Conservation (phyloP, 1,140 invertebrate genomes). For the Eubasilissa regina region DNA sequence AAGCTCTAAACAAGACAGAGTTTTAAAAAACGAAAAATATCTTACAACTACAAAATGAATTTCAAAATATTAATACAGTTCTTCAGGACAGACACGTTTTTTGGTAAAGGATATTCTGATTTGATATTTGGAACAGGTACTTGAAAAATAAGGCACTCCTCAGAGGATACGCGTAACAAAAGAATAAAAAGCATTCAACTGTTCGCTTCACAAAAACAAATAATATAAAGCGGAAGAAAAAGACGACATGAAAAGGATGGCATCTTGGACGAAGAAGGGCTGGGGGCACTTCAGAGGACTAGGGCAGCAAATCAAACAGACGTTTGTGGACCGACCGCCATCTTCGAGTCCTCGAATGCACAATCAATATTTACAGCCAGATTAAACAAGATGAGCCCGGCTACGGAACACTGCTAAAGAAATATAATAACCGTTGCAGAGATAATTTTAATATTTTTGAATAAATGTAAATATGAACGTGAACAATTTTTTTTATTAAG, state of each 20-base stretch:
- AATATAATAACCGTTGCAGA: neutral
- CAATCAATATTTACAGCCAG: slow-evolving; percentile 13
- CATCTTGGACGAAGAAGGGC: neutral
- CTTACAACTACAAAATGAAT: too few species aligned
- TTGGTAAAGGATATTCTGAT: neutral
- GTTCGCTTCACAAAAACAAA: slow-evolving; percentile 33
- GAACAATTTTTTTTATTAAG: too few species aligned
- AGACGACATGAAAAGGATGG: slow-evolving; percentile 5
- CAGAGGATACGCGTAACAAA: slow-evolving; percentile 21
- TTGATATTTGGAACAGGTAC: neutral
- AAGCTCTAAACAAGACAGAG: too few species aligned
- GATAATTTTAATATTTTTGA: neutral
- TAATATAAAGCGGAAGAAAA: slow-evolving; percentile 14
- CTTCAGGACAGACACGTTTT: too few species aligned
- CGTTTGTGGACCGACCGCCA: neutral
- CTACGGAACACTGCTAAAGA: neutral
- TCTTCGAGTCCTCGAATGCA: neutral
- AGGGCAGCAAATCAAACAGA: slow-evolving; percentile 30
- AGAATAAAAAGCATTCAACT: neutral
- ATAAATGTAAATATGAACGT: too few species aligned
- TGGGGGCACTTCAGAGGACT: slow-evolving; percentile 5
- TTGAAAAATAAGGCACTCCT: neutral
- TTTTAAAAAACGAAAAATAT: too few species aligned
- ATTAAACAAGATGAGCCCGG: slow-evolving; percentile 3
- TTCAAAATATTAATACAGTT: too few species aligned